Percentiles rank a stretch among this genome's conserved stretches.
Conservation (phyloP, 2,888 invertebrate species). For the Steinernema scapterisci region DNA sequence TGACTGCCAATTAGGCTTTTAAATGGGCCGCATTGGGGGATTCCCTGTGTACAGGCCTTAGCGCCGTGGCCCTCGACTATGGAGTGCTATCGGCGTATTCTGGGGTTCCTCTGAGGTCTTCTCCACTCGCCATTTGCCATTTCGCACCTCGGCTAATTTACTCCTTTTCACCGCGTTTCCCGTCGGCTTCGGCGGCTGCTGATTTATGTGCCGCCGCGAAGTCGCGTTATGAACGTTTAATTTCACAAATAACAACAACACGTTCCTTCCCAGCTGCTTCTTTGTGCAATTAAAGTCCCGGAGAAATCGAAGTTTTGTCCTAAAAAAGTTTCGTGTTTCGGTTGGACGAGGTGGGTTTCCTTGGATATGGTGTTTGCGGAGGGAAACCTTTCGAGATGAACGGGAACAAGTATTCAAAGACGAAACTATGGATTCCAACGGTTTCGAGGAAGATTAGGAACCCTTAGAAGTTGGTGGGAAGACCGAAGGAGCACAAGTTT, state of each 20-base stretch:
- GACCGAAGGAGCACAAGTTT: no score
- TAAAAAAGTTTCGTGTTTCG: no score
- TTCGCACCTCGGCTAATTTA: background rate
- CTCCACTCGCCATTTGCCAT: background rate
- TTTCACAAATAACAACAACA: constrained; percentile 17
- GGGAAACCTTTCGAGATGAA: no score
- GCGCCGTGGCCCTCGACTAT: no score
- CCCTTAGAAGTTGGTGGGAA: no score
- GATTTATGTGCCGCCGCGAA: constrained; percentile 9
- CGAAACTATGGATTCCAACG: no score
- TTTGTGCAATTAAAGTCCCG: background rate
- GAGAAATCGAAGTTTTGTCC: no score
- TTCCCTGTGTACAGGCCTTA: background rate
- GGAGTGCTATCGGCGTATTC: background rate
- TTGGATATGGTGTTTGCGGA: no score
- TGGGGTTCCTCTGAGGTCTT: background rate
- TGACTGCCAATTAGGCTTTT: background rate
- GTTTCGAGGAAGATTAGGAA: no score
- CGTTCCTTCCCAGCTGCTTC: background rate
- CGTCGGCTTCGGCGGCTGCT: constrained; percentile 1
- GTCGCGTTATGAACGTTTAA: constrained; percentile 23
- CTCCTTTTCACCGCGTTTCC: background rate
- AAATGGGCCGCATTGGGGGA: background rate
- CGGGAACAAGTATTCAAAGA: no score
- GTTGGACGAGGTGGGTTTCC: no score